Percentiles rank a stretch among this genome's conserved stretches.
Evolutionary conservation across 2,888 invertebrate species (phyloP).

Genomic region (Hemicrepidius hirtus): DNA sequence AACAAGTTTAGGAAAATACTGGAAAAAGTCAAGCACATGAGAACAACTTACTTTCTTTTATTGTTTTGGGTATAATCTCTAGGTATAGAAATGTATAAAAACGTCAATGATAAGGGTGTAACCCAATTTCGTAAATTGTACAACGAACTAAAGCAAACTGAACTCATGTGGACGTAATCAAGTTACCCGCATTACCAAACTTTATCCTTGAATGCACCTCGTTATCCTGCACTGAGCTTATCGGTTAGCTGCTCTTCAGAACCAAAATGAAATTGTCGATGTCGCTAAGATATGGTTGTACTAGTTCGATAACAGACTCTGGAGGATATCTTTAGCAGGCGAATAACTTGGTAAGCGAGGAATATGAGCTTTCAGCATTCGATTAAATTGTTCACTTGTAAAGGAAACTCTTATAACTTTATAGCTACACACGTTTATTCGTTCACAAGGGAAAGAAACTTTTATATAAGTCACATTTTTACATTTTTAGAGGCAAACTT

Average conservation of each 20-base stretch:
- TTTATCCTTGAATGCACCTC: conserved; percentile 53
- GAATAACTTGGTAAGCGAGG: conserved; percentile 30
- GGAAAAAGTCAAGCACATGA: too few species aligned
- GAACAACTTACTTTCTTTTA: too few species aligned
- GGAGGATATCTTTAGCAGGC: conserved; percentile 15
- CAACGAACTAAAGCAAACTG: conserved; percentile 49
- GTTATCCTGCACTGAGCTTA: conserved; percentile 53
- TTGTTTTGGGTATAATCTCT: too few species aligned
- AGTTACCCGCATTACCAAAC: conserved; percentile 54
- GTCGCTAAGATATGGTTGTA: conserved; percentile 24
- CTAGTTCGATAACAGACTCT: conserved; percentile 16
- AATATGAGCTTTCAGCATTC: conserved; percentile 21
- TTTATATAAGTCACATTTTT: background rate
- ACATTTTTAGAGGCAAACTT: too few species aligned
- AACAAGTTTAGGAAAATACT: too few species aligned
- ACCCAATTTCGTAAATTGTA: conserved; percentile 49
- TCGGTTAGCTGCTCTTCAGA: conserved; percentile 47
- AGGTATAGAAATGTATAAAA: too few species aligned
- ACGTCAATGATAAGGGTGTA: conserved; percentile 44
- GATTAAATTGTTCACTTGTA: conserved; percentile 35
- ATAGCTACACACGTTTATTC: background rate
- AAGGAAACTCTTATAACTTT: conserved; percentile 19
- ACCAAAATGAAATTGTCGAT: conserved; percentile 50
- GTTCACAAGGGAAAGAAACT: background rate
- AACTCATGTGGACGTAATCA: conserved; percentile 51